Evolutionary conservation across 35 echinoderm and acorn worm species (phyloP).

Genomic region (Ophioderma brevispina): DNA sequence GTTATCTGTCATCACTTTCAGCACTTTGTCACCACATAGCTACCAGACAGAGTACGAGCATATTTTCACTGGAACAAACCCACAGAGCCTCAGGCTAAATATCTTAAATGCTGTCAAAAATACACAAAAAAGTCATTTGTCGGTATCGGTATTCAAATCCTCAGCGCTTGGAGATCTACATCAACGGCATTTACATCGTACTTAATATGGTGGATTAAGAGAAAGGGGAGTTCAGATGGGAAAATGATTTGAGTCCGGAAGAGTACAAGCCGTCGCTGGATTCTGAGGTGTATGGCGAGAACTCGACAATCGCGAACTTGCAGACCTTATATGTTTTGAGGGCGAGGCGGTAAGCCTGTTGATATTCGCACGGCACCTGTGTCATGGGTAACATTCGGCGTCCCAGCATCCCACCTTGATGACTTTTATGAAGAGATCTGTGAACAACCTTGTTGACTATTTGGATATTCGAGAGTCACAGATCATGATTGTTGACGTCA

Average conservation of each 20-base stretch:
- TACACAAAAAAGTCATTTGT: constrained; percentile 57
- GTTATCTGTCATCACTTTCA: constrained; percentile 64
- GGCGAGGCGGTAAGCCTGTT: constrained; percentile 31
- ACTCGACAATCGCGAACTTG: constrained; percentile 75
- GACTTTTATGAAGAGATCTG: constrained; percentile 95
- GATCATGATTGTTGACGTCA: constrained; percentile 86
- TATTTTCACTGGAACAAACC: constrained; percentile 93
- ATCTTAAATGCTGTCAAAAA: constrained; percentile 66
- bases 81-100: constrained; percentile 80
- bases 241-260: constrained; percentile 38
- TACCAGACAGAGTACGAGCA: constrained; percentile 73
- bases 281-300: constrained; percentile 73
- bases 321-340: constrained; percentile 72
- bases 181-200: constrained; percentile 72
- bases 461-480: constrained; percentile 65
- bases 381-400: constrained; percentile 81
- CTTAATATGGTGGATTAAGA: constrained; percentile 70
- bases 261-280: constrained; percentile 66
- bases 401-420: constrained; percentile 76
- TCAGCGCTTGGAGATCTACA: constrained; percentile 88
- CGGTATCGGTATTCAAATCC: constrained; percentile 90
- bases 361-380: constrained; percentile 88
- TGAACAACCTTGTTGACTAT: constrained; percentile 74
- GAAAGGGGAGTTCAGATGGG: constrained; percentile 77
- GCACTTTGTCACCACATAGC: constrained; percentile 78